These are phyloP conservation scores for Amphiprion ocellaris DNA, from an alignment of 2,113 vertebrate genomes.

Conservation along the genomic window DNA sequence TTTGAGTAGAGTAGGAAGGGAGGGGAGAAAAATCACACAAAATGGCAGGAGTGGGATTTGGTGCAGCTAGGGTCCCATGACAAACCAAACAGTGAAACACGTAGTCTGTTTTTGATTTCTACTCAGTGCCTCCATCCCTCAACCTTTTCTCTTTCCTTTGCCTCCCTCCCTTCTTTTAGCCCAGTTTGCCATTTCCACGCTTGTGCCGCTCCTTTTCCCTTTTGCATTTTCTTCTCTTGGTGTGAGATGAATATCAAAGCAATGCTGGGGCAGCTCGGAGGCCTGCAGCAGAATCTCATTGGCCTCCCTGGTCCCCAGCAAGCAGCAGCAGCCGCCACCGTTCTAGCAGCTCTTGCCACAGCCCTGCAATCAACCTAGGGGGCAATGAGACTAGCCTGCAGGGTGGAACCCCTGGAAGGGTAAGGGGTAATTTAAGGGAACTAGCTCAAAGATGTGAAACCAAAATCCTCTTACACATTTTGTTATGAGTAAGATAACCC, in stretches of 20 bases:
- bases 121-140: constrained; percentile 71
- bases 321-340: constrained; percentile 61
- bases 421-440: constrained; percentile 74
- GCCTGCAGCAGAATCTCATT: constrained; percentile 89
- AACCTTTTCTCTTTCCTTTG: constrained; percentile 48
- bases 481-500: constrained; percentile 76
- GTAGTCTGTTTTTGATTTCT: constrained; percentile 91
- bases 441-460: constrained; percentile 71
- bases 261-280: constrained; percentile 84
- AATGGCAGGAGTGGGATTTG: constrained; percentile 90
- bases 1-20: constrained; percentile 62
- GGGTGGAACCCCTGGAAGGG: constrained; percentile 62
- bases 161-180: constrained; percentile 68
- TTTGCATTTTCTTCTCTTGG: constrained; percentile 90
- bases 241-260: constrained; percentile 95
- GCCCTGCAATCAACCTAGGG: constrained; percentile 65
- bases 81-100: constrained; percentile 89
- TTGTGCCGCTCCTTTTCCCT: constrained; percentile 80
- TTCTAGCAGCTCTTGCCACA: constrained; percentile 65
- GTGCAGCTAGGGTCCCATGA: constrained; percentile 87
- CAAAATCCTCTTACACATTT: constrained; percentile 74
- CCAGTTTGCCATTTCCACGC: constrained; percentile 84
- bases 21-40: constrained; percentile 76
- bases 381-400: constrained; percentile 57
- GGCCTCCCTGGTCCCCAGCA: constrained; percentile 69